Percentiles rank a stretch among this genome's conserved stretches.
These are phyloP conservation scores for Drosophila cognata DNA, from an alignment of 2,888 invertebrate species.

Conservation along the genomic window DNA sequence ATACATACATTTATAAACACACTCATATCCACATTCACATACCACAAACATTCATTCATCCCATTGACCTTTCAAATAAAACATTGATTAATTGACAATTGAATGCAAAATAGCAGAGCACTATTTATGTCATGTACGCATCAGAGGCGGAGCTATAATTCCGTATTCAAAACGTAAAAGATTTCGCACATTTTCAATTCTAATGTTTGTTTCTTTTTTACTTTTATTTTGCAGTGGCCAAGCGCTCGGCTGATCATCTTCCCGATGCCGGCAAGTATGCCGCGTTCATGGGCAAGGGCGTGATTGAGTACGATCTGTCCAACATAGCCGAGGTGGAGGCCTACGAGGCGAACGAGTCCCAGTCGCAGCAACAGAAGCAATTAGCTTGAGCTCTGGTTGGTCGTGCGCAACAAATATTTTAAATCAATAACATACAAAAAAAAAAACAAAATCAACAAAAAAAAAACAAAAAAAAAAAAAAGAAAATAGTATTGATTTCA, in stretches of 20 bases:
- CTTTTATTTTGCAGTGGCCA: slow-evolving; percentile 86
- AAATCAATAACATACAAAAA: slow-evolving; percentile 40
- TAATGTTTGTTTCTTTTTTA: not conserved
- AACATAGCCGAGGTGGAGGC: slow-evolving; percentile 88
- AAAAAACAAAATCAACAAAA: slow-evolving; percentile 17
- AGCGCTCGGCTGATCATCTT: slow-evolving; percentile 86
- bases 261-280: slow-evolving; percentile 88
- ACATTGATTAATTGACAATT: not conserved
- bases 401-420: slow-evolving; percentile 46
- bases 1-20: not conserved
- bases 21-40: not conserved
- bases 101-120: not conserved
- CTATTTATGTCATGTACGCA: not conserved
- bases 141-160: too few species aligned
- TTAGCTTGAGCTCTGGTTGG: slow-evolving; percentile 43
- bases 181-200: not conserved
- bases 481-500: slow-evolving; percentile 64
- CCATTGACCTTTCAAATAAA: not conserved
- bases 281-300: slow-evolving; percentile 91
- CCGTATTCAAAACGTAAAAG: not conserved
- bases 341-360: slow-evolving; percentile 75
- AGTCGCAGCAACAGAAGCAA: slow-evolving; percentile 22
- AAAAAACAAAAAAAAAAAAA: slow-evolving; percentile 35
- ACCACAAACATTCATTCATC: not conserved
- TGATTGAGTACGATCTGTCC: slow-evolving; percentile 90